phyloP scores from a whole-genome alignment of 2,797 vertebrate species.

The Gouania willdenowi region DNA sequence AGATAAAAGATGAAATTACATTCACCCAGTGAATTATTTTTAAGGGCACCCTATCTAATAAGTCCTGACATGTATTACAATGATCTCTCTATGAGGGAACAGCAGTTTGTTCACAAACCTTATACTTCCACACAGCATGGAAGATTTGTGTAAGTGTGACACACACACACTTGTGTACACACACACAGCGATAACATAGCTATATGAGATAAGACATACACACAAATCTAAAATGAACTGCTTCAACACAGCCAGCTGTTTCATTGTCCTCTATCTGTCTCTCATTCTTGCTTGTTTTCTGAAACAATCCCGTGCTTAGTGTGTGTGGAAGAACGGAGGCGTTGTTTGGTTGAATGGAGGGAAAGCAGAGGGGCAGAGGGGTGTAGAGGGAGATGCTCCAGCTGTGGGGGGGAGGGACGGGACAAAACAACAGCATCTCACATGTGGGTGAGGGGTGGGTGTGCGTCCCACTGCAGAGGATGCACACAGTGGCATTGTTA shows the following conservation, averaged over 20 bases:
- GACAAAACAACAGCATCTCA: constrained; percentile 82
- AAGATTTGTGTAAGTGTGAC: background rate
- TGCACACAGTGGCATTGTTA: constrained; percentile 79
- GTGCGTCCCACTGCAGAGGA: constrained; percentile 44
- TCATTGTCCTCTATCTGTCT: constrained; percentile 77
- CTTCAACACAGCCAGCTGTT: constrained; percentile 78
- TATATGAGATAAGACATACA: constrained; percentile 56
- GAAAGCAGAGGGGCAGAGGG: constrained; percentile 61
- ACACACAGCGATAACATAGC: constrained; percentile 7
- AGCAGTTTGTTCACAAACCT: background rate
- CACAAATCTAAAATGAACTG: constrained; percentile 72
- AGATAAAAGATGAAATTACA: too few relatives aligned
- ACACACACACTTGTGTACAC: background rate
- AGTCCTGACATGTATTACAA: too few relatives aligned
- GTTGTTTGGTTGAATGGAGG: constrained; percentile 79
- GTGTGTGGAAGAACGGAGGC: constrained; percentile 72
- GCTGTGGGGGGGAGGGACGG: constrained; percentile 77
- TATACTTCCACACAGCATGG: background rate
- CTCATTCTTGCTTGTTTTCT: constrained; percentile 71
- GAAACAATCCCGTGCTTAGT: constrained; percentile 82
- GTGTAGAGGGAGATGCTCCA: constrained; percentile 73
- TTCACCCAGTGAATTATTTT: too few relatives aligned
- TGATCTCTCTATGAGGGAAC: background rate
- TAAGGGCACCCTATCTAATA: too few relatives aligned
- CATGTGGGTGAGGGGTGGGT: constrained; percentile 52